Evolutionary conservation across 1,140 invertebrate species (phyloP).

Genomic region (Cotesia typhae): DNA sequence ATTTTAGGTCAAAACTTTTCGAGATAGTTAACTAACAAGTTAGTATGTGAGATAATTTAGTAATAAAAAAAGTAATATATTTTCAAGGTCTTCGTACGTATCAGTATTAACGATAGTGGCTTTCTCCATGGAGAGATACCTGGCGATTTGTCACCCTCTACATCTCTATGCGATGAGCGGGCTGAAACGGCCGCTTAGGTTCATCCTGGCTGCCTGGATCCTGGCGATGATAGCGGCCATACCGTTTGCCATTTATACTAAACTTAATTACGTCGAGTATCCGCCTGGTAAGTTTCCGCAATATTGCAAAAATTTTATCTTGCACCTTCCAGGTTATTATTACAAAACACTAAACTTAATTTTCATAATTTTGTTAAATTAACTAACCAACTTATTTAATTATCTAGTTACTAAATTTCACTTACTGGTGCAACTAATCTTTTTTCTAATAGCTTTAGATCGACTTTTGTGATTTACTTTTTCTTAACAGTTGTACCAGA

Average conservation of each 20-base stretch:
- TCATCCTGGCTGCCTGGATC: conserved; percentile 82
- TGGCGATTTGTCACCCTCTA: conserved; percentile 91
- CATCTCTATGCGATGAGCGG: conserved; percentile 81
- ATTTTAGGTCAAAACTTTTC: not conserved
- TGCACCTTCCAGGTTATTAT: no score
- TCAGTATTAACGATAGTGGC: conserved; percentile 90
- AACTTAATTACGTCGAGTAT: conserved; percentile 75
- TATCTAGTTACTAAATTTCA: no score
- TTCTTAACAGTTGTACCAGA: no score
- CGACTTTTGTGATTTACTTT: no score
- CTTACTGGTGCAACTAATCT: not conserved
- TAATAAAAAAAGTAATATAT: conserved; percentile 6
- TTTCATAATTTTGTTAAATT: no score
- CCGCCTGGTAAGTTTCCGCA: conserved; percentile 67
- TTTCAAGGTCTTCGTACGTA: conserved; percentile 80
- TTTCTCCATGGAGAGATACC: conserved; percentile 85
- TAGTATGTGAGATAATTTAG: not conserved
- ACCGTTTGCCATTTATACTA: conserved; percentile 78
- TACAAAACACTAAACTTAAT: no score
- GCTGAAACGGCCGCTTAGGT: conserved; percentile 78
- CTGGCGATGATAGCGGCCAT: conserved; percentile 78
- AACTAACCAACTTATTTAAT: no score
- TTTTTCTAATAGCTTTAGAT: no score
- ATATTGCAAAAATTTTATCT: conserved; percentile 8
- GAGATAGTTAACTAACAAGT: not conserved